These are phyloP conservation scores for Cerastis leucographa DNA, from an alignment of 2,888 invertebrate species.

Conservation along the genomic window DNA sequence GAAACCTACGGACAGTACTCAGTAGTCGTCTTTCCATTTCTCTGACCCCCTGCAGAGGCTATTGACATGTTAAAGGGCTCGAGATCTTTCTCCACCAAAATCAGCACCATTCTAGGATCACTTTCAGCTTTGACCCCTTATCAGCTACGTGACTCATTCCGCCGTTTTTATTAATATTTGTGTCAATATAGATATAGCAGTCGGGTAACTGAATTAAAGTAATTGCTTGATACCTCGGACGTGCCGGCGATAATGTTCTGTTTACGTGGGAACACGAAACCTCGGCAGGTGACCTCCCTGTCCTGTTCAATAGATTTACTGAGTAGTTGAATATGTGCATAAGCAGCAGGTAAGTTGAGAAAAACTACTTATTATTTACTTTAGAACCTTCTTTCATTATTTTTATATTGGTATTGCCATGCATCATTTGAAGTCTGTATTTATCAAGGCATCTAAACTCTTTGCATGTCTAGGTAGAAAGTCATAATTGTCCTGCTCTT, in stretches of 20 bases:
- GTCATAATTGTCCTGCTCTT: neutral
- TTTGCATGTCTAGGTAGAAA: neutral
- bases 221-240: constrained; percentile 24
- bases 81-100: neutral
- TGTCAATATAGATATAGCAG: neutral
- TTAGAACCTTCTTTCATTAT: neutral
- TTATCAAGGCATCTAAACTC: neutral
- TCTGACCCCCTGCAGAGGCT: neutral
- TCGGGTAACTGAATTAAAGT: constrained; percentile 21
- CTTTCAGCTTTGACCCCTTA: constrained; percentile 28
- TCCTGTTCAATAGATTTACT: neutral
- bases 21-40: neutral
- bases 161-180: neutral
- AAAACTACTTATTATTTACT: neutral
- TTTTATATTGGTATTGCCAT: neutral
- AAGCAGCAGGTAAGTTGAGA: neutral
- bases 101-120: neutral
- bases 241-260: constrained; percentile 33
- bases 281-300: neutral
- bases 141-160: constrained; percentile 31
- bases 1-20: neutral
- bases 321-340: neutral
- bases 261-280: constrained; percentile 40
- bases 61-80: neutral
- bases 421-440: accelerated